Evolutionary conservation across 2,113 vertebrate species (phyloP).

Genomic region (Lathamus discolor): DNA sequence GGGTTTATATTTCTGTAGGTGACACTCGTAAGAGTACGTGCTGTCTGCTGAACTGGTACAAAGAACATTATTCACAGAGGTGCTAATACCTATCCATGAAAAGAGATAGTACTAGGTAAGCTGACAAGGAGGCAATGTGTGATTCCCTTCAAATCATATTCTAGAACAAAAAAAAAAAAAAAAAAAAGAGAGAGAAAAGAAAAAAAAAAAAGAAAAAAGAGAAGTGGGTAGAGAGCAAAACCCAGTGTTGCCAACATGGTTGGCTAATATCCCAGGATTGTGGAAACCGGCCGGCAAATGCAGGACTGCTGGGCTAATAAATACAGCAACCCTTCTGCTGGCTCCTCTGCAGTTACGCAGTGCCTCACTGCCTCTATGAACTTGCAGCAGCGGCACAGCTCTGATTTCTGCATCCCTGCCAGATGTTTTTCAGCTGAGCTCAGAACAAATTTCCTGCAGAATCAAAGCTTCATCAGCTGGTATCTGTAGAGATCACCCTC

Average conservation of each 20-base stretch:
- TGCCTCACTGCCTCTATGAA: background rate
- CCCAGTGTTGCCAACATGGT: background rate
- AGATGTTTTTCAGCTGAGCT: slow-evolving; percentile 46
- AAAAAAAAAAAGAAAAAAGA: background rate
- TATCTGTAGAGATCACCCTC: background rate
- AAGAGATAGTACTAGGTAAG: background rate
- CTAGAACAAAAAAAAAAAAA: background rate
- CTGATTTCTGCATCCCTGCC: slow-evolving; percentile 7
- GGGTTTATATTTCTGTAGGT: background rate
- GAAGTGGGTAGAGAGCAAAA: background rate
- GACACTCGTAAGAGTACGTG: background rate
- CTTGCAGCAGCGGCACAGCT: background rate
- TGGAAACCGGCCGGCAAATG: slow-evolving; percentile 30
- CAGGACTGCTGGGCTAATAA: slow-evolving; percentile 27
- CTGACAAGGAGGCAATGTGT: background rate
- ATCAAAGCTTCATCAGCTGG: slow-evolving; percentile 33
- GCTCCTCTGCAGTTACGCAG: background rate
- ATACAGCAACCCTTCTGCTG: background rate
- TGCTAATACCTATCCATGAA: background rate
- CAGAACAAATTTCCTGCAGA: slow-evolving; percentile 23
- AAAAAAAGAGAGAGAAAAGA: background rate
- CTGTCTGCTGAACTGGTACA: background rate
- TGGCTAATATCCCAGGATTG: background rate
- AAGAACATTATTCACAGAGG: background rate
- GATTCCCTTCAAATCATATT: background rate